Conservation (phyloP, 2,797 vertebrate species). For the Tadarida brasiliensis region DNA sequence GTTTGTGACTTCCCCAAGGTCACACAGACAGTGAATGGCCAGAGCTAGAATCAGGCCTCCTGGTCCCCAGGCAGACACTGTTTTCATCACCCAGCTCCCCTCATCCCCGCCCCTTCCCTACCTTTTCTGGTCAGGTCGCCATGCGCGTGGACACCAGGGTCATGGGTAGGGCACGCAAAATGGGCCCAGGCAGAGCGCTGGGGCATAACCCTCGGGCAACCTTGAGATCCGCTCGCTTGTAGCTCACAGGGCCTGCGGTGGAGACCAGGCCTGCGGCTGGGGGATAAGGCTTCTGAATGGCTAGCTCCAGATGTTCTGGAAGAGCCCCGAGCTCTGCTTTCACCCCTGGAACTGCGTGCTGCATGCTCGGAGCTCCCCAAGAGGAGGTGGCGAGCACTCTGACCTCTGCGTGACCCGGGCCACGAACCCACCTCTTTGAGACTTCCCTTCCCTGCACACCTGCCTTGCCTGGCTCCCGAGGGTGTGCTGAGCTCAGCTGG, state of each 20-base stretch:
- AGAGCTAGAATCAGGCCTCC: not conserved
- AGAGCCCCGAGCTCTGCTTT: not conserved
- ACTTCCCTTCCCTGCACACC: not conserved
- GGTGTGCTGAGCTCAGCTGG: not conserved
- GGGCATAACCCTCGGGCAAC: too few species aligned
- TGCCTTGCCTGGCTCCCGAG: not conserved
- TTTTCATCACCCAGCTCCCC: not conserved
- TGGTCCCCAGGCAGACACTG: not conserved
- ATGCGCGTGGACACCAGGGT: not conserved
- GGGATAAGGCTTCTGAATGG: not conserved
- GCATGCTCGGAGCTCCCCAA: not conserved
- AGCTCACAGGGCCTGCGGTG: not conserved
- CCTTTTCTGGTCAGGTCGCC: not conserved
- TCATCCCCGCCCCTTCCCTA: too few species aligned
- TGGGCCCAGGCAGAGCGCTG: not conserved
- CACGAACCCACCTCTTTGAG: not conserved
- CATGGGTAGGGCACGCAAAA: not conserved
- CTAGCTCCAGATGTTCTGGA: not conserved
- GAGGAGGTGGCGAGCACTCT: not conserved
- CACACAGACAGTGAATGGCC: not conserved
- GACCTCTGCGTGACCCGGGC: not conserved
- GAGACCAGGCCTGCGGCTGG: not conserved
- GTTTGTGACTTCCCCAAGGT: not conserved
- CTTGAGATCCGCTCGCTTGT: not conserved
- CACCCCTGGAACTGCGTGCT: not conserved